Evolutionary conservation across 1,140 invertebrate genomes (phyloP).

Genomic region (Whitmania pigra): DNA sequence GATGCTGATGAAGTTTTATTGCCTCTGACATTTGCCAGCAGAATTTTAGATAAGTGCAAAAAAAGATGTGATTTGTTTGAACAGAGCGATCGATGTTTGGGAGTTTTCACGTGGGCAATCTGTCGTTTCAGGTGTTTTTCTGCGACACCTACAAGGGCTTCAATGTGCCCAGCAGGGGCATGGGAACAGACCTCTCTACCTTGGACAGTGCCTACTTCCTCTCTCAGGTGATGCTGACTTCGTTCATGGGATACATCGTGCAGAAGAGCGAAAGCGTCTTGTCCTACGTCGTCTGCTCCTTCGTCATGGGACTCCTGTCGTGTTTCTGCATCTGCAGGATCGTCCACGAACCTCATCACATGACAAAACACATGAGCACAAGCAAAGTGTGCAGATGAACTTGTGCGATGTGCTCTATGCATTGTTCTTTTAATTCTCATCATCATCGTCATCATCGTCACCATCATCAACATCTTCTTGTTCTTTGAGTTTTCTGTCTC

Average conservation of each 20-base stretch:
- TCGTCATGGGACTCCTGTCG: conserved; percentile 34
- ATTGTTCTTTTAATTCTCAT: too few relatives aligned
- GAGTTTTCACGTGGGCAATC: too few relatives aligned
- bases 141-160: conserved; percentile 17
- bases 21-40: background rate
- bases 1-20: background rate
- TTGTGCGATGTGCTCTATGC: too few relatives aligned
- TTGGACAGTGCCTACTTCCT: conserved; percentile 45
- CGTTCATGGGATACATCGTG: conserved; percentile 43
- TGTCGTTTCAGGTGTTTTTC: conserved; percentile 25
- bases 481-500: background rate
- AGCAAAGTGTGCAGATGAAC: background rate
- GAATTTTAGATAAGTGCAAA: background rate
- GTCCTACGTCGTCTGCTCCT: conserved; percentile 42
- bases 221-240: conserved; percentile 44
- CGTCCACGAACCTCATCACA: conserved; percentile 30
- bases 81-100: background rate
- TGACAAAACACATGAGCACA: conserved; percentile 19
- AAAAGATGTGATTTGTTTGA: background rate
- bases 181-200: conserved; percentile 43
- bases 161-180: conserved; percentile 30
- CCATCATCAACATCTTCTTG: too few relatives aligned
- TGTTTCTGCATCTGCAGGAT: conserved; percentile 33
- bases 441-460: too few relatives aligned
- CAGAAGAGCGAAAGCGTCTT: conserved; percentile 40